These are phyloP conservation scores for Himalopsyche kuldschensis DNA, from an alignment of 2,888 invertebrate genomes.

Conservation along the genomic window DNA sequence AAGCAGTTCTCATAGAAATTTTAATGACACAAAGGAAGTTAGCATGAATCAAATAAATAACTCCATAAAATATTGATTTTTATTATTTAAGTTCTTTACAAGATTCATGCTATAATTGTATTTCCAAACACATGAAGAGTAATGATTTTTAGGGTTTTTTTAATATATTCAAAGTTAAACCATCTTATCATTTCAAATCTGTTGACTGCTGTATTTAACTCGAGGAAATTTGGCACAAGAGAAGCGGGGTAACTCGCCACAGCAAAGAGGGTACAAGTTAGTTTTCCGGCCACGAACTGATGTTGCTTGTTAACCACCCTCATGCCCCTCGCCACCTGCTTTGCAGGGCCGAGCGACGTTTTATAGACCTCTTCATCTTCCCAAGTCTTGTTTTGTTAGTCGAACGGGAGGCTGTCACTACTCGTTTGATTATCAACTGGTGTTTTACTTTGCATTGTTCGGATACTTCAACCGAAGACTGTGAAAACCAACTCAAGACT, in stretches of 20 bases:
- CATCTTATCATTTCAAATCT: too few relatives aligned
- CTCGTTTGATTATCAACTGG: neutral
- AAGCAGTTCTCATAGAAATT: too few relatives aligned
- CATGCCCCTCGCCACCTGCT: neutral
- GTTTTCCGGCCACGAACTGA: slow-evolving; percentile 20
- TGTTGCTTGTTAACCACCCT: slow-evolving; percentile 6
- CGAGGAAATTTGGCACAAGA: neutral
- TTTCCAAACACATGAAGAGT: too few relatives aligned
- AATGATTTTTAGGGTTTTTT: too few relatives aligned
- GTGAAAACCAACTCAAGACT: too few relatives aligned
- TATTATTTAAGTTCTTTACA: too few relatives aligned
- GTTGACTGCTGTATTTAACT: too few relatives aligned
- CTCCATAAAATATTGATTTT: too few relatives aligned
- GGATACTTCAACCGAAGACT: neutral
- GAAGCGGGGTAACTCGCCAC: neutral
- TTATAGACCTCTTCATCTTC: neutral
- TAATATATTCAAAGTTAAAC: too few relatives aligned
- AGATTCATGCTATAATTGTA: too few relatives aligned
- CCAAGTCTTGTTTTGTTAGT: neutral
- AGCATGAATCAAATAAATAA: too few relatives aligned
- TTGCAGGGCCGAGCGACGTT: neutral
- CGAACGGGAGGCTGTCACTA: neutral
- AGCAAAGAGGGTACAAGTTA: slow-evolving; percentile 11
- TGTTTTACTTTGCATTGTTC: neutral
- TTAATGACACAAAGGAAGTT: too few relatives aligned